Evolutionary conservation across 2,888 invertebrate species (phyloP).

Genomic region (Pseudolycoriella hygida): DNA sequence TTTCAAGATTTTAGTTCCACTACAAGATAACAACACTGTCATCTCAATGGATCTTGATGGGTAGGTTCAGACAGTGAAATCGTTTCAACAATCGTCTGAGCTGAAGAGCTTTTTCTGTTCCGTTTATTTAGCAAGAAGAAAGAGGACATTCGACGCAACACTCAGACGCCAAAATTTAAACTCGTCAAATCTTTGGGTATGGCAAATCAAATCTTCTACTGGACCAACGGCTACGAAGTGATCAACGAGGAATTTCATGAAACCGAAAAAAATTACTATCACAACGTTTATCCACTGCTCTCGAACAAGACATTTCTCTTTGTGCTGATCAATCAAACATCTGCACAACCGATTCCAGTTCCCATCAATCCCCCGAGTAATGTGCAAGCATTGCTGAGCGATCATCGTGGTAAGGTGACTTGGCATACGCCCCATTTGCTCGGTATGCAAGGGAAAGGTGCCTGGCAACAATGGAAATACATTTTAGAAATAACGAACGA

Average conservation of each 20-base stretch:
- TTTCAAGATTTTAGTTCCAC: conserved; percentile 60
- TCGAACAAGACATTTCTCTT: conserved; percentile 33
- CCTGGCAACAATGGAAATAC: conserved; percentile 32
- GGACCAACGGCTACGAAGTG: conserved; percentile 66
- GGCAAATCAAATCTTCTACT: conserved; percentile 64
- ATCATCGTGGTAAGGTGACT: conserved; percentile 53
- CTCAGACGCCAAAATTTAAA: conserved; percentile 54
- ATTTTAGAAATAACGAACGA: conserved; percentile 25
- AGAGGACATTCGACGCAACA: conserved; percentile 52
- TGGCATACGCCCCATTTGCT: conserved; percentile 69
- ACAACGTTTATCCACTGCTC: conserved; percentile 48
- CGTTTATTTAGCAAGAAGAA: conserved; percentile 48
- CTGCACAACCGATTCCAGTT: conserved; percentile 60
- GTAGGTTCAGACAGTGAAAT: too few relatives aligned
- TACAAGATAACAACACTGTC: conserved; percentile 57
- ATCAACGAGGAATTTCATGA: conserved; percentile 62
- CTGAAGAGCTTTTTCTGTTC: too few relatives aligned
- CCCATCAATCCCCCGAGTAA: conserved; percentile 62
- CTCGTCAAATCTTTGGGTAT: conserved; percentile 58
- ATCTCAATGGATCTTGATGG: conserved; percentile 69
- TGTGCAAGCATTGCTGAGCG: conserved; percentile 66
- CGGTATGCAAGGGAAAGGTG: conserved; percentile 51
- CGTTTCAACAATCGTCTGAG: too few relatives aligned
- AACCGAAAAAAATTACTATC: conserved; percentile 51
- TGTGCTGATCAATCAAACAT: conserved; percentile 40